Evolutionary conservation across 2,888 invertebrate species (phyloP), one percentile per base, ranked within the genome.

Genomic region (Ferdinandea cuprea): DNA sequence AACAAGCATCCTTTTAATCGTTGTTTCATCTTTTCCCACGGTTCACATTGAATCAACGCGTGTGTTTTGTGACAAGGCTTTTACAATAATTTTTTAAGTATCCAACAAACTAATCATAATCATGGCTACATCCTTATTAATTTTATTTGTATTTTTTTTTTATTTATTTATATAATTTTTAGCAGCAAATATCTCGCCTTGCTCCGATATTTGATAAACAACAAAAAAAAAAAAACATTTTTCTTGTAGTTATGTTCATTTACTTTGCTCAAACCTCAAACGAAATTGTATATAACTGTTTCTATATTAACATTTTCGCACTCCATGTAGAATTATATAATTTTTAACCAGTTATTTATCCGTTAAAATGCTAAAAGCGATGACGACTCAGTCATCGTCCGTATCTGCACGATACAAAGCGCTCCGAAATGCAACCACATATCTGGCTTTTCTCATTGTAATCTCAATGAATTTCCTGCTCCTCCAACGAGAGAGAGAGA

Each of bases 241-340:
- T 81, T 81, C 78, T 78, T 83, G 72, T 90, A 90, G 91, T 89
- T 89, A 91, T 91, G 91, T 89, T 88, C 91, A 91, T 91, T 90
- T 89, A 88, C 89, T 90, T 88, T 89, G 90, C 90, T 89, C 85
- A 87, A 87, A 88, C 88, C 90, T 89, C 89, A 89, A 89, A 90
- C 89, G 88, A 89, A 86, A 80, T 69, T 59, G 66, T 78, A 66
- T 77, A 71, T 66, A 73, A 66, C 59, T 68, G 42, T 68, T 63
- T 59, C 61, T 71, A 30, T 59, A 59, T 61, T 46, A 68, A 76
- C 52, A 65, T 52, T n/a, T 63, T 68, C 52, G 77, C 40, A 65
- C 68, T 63, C 66, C 63, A 84, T 68, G 72, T 73, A 79, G 79
- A 79, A 77, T 74, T 84, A 78, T 73, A 72, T 83, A 84, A 85